Conservation (phyloP, 2,797 vertebrate genomes). For the Lagocephalus sceleratus region DNA sequence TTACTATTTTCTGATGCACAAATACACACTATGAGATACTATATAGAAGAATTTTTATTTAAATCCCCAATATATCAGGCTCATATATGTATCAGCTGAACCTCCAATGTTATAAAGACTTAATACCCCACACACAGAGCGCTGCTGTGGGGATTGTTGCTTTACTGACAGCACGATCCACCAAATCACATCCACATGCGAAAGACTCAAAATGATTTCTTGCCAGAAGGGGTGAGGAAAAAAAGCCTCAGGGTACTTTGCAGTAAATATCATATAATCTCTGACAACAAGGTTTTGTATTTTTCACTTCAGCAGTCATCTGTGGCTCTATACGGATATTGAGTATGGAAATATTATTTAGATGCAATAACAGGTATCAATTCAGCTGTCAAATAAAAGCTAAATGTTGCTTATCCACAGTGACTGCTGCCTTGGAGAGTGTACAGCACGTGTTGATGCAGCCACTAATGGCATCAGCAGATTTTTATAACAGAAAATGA, state of each 20-base stretch:
- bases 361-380: too few relatives aligned
- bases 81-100: not conserved
- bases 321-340: too few relatives aligned
- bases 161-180: too few relatives aligned
- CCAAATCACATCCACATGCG: not conserved
- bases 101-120: not conserved
- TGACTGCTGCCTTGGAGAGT: too few relatives aligned
- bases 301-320: too few relatives aligned
- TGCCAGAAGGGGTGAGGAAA: conserved; percentile 2
- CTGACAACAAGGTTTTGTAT: too few relatives aligned
- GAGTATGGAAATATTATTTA: too few relatives aligned
- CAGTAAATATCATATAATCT: not conserved
- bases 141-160: not conserved
- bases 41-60: not conserved
- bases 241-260: not conserved
- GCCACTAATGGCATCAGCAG: too few relatives aligned
- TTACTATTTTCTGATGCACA: conserved; percentile 2
- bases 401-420: too few relatives aligned
- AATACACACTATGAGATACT: not conserved
- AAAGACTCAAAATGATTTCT: not conserved
- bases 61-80: not conserved
- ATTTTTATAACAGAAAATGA: too few relatives aligned
- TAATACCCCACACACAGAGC: not conserved
- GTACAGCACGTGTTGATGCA: too few relatives aligned
- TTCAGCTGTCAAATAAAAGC: too few relatives aligned